These are phyloP conservation scores for Quadriops clusia DNA, from an alignment of 2,888 invertebrate species.

Conservation along the genomic window DNA sequence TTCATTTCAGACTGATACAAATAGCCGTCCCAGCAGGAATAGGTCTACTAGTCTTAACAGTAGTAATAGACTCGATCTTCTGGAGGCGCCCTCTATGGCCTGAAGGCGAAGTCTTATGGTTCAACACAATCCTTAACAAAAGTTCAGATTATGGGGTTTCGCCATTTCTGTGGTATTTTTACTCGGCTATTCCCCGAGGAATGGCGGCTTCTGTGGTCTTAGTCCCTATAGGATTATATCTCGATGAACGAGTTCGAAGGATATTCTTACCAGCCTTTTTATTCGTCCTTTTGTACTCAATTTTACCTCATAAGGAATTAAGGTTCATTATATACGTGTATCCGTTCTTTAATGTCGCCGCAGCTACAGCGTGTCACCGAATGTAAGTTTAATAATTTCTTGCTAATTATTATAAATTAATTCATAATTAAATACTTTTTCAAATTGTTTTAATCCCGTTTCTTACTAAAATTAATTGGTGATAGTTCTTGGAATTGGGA, in stretches of 20 bases:
- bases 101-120: slow-evolving; percentile 94
- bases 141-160: slow-evolving; percentile 94
- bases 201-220: slow-evolving; percentile 71
- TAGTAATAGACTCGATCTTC: slow-evolving; percentile 81
- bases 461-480: no score
- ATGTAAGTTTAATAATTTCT: slow-evolving; percentile 61
- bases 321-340: slow-evolving; percentile 96
- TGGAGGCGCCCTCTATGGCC: slow-evolving; percentile 92
- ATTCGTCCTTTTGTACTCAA: slow-evolving; percentile 84
- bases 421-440: slow-evolving; percentile 5
- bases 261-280: slow-evolving; percentile 57
- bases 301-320: slow-evolving; percentile 95
- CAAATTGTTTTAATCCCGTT: no score
- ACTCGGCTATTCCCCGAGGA: slow-evolving; percentile 90
- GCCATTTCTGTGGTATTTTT: slow-evolving; percentile 97
- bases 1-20: slow-evolving; percentile 52
- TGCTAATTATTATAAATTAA: slow-evolving; percentile 3
- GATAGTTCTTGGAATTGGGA: no score
- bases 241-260: slow-evolving; percentile 59
- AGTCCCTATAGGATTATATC: slow-evolving; percentile 62
- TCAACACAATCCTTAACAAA: slow-evolving; percentile 86
- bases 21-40: slow-evolving; percentile 61
- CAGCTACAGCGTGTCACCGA: slow-evolving; percentile 76
- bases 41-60: slow-evolving; percentile 54
- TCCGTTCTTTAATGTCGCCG: slow-evolving; percentile 82